Conservation (phyloP, 2,888 invertebrate genomes). For the Fragum whitleyi region DNA sequence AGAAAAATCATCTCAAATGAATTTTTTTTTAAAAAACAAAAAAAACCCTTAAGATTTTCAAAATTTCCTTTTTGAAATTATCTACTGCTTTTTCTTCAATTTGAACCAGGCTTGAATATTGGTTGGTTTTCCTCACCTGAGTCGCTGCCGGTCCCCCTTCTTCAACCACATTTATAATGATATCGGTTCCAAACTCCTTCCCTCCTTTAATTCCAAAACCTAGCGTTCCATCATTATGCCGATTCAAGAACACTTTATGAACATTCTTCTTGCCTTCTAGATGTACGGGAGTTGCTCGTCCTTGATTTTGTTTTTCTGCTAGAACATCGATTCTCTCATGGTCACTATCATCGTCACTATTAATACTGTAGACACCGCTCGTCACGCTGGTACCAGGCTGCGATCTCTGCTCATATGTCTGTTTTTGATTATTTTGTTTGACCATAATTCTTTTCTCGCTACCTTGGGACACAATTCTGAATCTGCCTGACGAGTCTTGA, state of each 20-base stretch:
- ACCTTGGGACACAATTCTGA: slow-evolving; percentile 73
- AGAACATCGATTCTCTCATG: slow-evolving; percentile 47
- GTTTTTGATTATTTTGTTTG: slow-evolving; percentile 64
- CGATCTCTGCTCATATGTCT: slow-evolving; percentile 64
- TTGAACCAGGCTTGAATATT: too few species aligned
- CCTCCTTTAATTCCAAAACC: slow-evolving; percentile 78
- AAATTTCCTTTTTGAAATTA: too few species aligned
- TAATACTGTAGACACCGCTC: slow-evolving; percentile 72
- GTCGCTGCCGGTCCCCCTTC: slow-evolving; percentile 75
- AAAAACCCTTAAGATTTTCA: too few species aligned
- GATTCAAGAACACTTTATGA: slow-evolving; percentile 69
- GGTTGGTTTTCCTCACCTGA: too few species aligned
- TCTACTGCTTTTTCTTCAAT: too few species aligned
- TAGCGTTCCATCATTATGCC: slow-evolving; percentile 74
- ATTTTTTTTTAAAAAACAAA: too few species aligned
- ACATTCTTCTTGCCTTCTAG: slow-evolving; percentile 61
- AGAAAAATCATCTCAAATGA: too few species aligned
- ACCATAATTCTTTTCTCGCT: slow-evolving; percentile 70
- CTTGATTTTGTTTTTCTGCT: slow-evolving; percentile 36
- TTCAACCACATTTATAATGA: slow-evolving; percentile 74
- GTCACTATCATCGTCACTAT: slow-evolving; percentile 59
- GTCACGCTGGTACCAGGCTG: slow-evolving; percentile 72
- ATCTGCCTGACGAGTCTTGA: slow-evolving; percentile 75
- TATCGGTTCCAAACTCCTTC: slow-evolving; percentile 76
- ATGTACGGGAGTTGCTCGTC: slow-evolving; percentile 54